phyloP scores from a whole-genome alignment of 2,113 vertebrate species.

The Thunnus maccoyii region DNA sequence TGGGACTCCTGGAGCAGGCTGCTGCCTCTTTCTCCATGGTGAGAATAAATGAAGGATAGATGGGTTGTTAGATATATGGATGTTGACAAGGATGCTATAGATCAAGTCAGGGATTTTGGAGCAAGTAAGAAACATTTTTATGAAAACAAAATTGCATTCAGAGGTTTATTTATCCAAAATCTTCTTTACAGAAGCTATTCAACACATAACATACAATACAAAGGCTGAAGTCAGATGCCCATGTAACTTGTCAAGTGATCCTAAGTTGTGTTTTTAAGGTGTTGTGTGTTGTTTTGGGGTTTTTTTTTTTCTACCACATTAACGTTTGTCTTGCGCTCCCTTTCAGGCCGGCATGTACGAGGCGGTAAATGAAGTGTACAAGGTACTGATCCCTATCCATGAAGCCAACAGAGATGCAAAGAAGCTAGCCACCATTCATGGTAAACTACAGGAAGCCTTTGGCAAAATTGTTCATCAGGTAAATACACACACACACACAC shows the following conservation, averaged over 20 bases:
- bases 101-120: too few species aligned
- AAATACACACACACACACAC: conserved; percentile 72
- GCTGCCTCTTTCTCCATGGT: conserved; percentile 98
- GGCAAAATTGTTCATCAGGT: conserved; percentile 99
- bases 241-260: not conserved
- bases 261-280: not conserved
- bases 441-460: conserved; percentile 99
- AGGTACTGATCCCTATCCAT: conserved; percentile 98
- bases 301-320: not conserved
- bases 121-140: too few species aligned
- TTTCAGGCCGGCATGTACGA: conserved; percentile 97
- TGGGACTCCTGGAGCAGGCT: conserved; percentile 97
- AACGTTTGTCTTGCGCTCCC: not conserved
- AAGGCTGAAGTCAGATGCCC: not conserved
- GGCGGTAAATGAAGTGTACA: conserved; percentile 98
- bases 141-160: not conserved
- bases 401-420: conserved; percentile 99
- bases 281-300: not conserved
- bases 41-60: conserved; percentile 52
- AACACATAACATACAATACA: not conserved
- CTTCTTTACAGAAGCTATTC: not conserved
- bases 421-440: conserved; percentile 97
- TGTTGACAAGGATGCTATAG: not conserved
- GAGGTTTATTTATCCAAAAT: not conserved
- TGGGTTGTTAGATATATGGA: not conserved